phyloP scores from a whole-genome alignment of 2,888 invertebrate species.

The Sympetrum striolatum region DNA sequence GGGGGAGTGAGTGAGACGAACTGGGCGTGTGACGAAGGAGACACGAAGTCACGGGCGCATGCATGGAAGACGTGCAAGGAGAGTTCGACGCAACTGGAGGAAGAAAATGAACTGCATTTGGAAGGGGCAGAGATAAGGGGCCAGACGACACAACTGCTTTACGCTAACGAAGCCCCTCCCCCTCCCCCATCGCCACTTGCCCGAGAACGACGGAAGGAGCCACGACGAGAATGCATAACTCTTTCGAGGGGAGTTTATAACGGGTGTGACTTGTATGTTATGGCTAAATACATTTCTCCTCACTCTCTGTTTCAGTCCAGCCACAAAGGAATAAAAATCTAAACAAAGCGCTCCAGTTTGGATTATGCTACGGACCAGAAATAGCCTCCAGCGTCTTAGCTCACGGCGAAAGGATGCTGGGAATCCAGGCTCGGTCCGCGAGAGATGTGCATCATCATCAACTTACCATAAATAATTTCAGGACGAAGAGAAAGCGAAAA shows the following conservation, averaged over 20 bases:
- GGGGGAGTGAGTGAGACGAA: neutral
- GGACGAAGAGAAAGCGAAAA: no score
- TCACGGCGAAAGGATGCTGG: no score
- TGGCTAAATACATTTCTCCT: slow-evolving; percentile 10
- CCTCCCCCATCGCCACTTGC: neutral
- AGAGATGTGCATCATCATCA: no score
- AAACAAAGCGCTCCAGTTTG: neutral
- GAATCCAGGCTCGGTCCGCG: no score
- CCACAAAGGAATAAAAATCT: neutral
- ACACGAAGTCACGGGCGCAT: neutral
- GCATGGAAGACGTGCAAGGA: neutral
- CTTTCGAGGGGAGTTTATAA: neutral
- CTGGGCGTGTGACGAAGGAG: neutral
- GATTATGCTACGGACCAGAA: no score
- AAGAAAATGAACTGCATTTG: neutral
- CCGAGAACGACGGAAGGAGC: neutral
- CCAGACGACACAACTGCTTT: slow-evolving; percentile 31
- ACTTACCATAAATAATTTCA: no score
- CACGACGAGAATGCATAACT: neutral
- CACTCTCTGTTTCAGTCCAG: neutral
- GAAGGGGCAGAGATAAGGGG: slow-evolving; percentile 13
- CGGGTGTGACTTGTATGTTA: slow-evolving; percentile 20
- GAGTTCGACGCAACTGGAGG: slow-evolving; percentile 4
- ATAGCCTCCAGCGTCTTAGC: no score
- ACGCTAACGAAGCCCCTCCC: slow-evolving; percentile 21